Base-by-base conservation (phyloP, 2,888 invertebrate species). In the Orthosia cruda region DNA sequence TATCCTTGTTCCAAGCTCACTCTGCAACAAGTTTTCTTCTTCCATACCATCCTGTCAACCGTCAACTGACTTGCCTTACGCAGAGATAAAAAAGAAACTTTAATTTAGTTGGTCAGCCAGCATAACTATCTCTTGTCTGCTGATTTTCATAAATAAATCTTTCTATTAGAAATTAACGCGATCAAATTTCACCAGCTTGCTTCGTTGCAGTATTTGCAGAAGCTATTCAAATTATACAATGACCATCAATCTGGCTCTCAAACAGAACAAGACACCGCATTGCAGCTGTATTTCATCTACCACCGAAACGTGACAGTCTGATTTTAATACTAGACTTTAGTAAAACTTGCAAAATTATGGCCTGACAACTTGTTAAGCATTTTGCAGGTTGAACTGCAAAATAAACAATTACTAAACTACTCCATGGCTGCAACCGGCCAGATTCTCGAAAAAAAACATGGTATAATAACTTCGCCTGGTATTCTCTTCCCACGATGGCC, bases 261-360 rank as follows among this genome's bases (percentile, higher is more conserved):
- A 40, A 23, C 13, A 20, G 5, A 45, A 62, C 26, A 69, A 52
- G 58, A 23, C n/a, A 13, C 76, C 32, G 58, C 52, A 75, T 32
- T 75, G 67, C 76, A 75, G 47, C 52, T 47, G 50, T 58, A 7
- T 47, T 52, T 52, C 20, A 66, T 74, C 57, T 45, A 50, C 45
- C 9, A 5, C 45, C 58, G 12, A 18, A 49, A 74, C 15, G 50
- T 26, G 18, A 71, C 50, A 7, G 15, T 9, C 3, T 18, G 5
- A 26, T 49, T 15, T 57, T 20, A n/a, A 50, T 16, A 20, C 45
- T 50, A 52, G 52, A 69, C 3, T n/a, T 40, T 16, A 0, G 59
- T 59, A 4, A 2, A 68, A 13, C 49, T 40, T 23, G 12, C 18
- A 12, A 15, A 50, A 50, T 40, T 0, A 49, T n/a, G 15, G 16